Evolutionary conservation across 2,888 invertebrate species (phyloP).

Genomic region (Drepanosiphum platanoidis): DNA sequence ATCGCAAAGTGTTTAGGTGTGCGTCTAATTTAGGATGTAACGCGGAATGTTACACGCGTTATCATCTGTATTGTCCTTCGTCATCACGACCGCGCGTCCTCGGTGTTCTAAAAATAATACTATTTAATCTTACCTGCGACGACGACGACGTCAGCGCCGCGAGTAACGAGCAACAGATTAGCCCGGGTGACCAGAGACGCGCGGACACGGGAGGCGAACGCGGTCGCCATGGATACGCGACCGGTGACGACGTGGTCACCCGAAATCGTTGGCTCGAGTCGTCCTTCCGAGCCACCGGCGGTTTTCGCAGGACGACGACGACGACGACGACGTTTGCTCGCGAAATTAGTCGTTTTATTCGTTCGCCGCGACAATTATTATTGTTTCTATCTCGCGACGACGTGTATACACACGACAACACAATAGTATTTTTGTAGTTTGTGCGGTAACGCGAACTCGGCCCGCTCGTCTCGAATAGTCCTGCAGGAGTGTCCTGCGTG

Average conservation of each 20-base stretch:
- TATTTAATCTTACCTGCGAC: too few relatives aligned
- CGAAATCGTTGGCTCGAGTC: not conserved
- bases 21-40: too few relatives aligned
- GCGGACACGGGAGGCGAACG: not conserved
- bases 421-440: too few relatives aligned
- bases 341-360: not conserved
- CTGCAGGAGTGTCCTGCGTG: too few relatives aligned
- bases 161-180: constrained; percentile 14
- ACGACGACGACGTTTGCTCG: not conserved
- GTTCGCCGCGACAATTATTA: not conserved
- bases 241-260: not conserved
- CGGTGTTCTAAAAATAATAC: too few relatives aligned
- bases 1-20: too few relatives aligned
- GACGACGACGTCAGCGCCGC: not conserved
- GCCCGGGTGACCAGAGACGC: not conserved
- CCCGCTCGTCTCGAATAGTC: not conserved
- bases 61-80: too few relatives aligned
- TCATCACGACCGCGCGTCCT: too few relatives aligned
- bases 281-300: not conserved
- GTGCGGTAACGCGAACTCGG: not conserved
- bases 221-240: constrained; percentile 13
- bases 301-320: too few relatives aligned
- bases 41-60: too few relatives aligned
- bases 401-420: not conserved
- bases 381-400: not conserved